Evolutionary conservation across 2,113 vertebrate genomes (phyloP), one percentile per base, ranked within the genome.

Genomic region (Aplodontia rufa): DNA sequence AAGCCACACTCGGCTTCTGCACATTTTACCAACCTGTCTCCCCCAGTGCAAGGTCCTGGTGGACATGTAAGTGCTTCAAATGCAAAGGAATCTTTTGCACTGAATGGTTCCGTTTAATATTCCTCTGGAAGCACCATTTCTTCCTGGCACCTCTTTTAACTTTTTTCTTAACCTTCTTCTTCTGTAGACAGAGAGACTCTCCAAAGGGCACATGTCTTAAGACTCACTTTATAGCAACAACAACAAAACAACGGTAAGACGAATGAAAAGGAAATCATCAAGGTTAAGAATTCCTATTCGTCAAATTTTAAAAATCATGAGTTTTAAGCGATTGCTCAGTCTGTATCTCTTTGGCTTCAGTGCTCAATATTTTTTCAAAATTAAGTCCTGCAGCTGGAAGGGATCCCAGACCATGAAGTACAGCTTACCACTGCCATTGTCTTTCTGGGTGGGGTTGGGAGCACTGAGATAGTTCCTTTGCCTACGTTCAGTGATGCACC

Each of bases 1-100:
- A 97, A 95, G 91, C 93, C 90, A 72, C 69, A 92, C 69, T 97
- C 40, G 12, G 90, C 90, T 90, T 97, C 97, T 90, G 96, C 87
- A 80, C 85, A 71, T 97, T 97, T 95, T 85, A 85, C 92, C 66
- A 40, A 58, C 47, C 83, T 58, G 40, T 76, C 40, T 72, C 93
- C 35, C 74, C 28, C 55, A 89, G 11, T 37, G 5, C 35, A 42
- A 96, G 49, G 58, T 64, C 96, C 89, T 12, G 91, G 88, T 24
- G 42, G n/a, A 66, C 89, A 40, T 11, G 26, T 4, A 62, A 92
- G 74, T 40, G 8, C 49, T 13, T 28, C 22, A 72, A 80, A 76
- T 71, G 51, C 49, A 26, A 69, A 88, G 60, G 10, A 95, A 64
- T 94, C 62, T 69, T 76, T 78, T 89, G 51, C 28, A 22, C 42